phyloP scores from a whole-genome alignment of 2,797 vertebrate species.

The Bradypus variegatus region DNA sequence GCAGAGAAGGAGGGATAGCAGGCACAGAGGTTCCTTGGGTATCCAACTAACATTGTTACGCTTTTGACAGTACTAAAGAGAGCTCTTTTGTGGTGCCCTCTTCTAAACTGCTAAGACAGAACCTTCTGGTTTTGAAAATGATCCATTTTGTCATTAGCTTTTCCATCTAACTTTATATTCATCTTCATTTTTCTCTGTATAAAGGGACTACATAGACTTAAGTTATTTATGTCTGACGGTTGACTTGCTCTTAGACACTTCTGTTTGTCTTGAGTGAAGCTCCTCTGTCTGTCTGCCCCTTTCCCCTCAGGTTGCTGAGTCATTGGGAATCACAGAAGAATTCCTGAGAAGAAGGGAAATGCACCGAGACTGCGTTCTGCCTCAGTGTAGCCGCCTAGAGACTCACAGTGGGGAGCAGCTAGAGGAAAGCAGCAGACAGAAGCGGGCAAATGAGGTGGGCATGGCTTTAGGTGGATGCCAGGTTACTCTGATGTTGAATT shows the following conservation, averaged over 20 bases:
- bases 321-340: slow-evolving; percentile 82
- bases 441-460: slow-evolving; percentile 76
- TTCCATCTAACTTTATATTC: fast-evolving
- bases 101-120: not conserved
- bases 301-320: slow-evolving; percentile 83
- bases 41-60: fast-evolving
- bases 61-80: not conserved
- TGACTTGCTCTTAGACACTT: not conserved
- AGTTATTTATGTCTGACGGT: not conserved
- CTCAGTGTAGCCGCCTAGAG: slow-evolving; percentile 29
- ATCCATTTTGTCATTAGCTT: not conserved
- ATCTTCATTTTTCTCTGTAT: not conserved
- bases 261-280: not conserved
- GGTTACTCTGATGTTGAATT: fast-evolving
- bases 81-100: not conserved
- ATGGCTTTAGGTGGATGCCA: fast-evolving
- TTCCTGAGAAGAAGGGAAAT: slow-evolving; percentile 70
- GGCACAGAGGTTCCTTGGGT: not conserved
- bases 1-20: fast-evolving
- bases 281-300: not conserved
- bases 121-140: not conserved
- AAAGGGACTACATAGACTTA: not conserved
- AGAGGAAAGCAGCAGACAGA: slow-evolving; percentile 62
- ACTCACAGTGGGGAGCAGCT: slow-evolving; percentile 32
- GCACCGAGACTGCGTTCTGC: slow-evolving; percentile 62